Conservation (phyloP, 2,113 vertebrate genomes). For the Pteronura brasiliensis region DNA sequence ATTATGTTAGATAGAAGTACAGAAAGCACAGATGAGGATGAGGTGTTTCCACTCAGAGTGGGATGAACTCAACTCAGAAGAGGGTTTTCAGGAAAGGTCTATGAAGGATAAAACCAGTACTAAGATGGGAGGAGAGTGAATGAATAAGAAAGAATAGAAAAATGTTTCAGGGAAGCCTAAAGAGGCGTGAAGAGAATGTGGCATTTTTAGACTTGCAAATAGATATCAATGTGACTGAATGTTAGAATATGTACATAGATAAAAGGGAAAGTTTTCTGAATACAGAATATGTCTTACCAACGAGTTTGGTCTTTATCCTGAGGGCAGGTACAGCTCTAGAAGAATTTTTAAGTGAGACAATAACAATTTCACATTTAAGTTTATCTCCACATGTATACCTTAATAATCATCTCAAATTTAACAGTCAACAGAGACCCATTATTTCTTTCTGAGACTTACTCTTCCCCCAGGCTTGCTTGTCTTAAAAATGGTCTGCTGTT, state of each 20-base stretch:
- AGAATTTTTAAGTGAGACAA: background rate
- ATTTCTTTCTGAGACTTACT: background rate
- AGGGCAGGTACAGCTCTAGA: background rate
- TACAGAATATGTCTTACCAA: background rate
- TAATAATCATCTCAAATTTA: background rate
- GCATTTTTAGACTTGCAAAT: background rate
- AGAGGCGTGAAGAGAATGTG: background rate
- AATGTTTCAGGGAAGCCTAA: accelerated
- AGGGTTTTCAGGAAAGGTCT: background rate
- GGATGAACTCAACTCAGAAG: background rate
- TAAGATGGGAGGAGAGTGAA: background rate
- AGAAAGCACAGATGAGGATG: background rate
- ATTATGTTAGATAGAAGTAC: background rate
- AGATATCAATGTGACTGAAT: background rate
- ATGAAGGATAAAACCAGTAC: background rate
- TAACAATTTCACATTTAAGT: background rate
- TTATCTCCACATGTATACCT: background rate
- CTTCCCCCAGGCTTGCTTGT: background rate
- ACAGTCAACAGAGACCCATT: background rate
- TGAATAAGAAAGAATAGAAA: background rate
- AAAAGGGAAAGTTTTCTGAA: background rate
- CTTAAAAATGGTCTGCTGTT: background rate
- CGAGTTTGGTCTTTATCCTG: background rate
- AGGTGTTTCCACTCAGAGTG: background rate
- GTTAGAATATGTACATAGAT: background rate